phyloP scores from a whole-genome alignment of 2,113 vertebrate species.

The Nycticryphes semicollaris region DNA sequence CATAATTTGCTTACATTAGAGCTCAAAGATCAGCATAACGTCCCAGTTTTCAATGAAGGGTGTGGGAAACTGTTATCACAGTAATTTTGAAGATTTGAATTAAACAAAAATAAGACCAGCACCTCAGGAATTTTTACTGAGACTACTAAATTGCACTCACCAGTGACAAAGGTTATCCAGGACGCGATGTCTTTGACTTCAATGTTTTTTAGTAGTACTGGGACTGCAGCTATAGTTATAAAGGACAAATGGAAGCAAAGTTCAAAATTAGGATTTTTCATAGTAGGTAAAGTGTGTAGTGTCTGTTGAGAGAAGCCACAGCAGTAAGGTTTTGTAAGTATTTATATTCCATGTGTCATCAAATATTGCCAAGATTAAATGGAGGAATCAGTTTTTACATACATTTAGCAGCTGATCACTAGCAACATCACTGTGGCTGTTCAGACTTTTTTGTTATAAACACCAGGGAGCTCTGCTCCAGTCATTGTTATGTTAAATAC shows the following conservation, averaged over 20 bases:
- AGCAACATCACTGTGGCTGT: neutral
- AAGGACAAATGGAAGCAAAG: neutral
- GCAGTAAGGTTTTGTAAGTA: neutral
- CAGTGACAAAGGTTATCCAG: neutral
- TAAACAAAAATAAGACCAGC: neutral
- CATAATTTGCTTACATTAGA: neutral
- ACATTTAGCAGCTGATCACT: neutral
- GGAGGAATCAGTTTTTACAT: neutral
- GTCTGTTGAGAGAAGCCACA: neutral
- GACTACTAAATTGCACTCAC: neutral
- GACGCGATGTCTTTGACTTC: neutral
- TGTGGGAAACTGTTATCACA: neutral
- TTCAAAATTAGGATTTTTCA: neutral
- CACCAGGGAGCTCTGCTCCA: neutral
- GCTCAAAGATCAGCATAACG: neutral
- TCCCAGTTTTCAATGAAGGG: neutral
- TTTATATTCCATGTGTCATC: neutral
- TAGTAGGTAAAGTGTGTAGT: neutral
- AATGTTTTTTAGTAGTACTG: neutral
- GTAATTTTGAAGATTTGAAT: neutral
- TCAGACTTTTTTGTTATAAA: neutral
- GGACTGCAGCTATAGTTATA: neutral
- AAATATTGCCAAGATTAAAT: neutral
- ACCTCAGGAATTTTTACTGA: neutral
- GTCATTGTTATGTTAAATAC: neutral